Evolutionary conservation across 2,113 vertebrate species (phyloP).

Genomic region (Peromyscus leucopus): DNA sequence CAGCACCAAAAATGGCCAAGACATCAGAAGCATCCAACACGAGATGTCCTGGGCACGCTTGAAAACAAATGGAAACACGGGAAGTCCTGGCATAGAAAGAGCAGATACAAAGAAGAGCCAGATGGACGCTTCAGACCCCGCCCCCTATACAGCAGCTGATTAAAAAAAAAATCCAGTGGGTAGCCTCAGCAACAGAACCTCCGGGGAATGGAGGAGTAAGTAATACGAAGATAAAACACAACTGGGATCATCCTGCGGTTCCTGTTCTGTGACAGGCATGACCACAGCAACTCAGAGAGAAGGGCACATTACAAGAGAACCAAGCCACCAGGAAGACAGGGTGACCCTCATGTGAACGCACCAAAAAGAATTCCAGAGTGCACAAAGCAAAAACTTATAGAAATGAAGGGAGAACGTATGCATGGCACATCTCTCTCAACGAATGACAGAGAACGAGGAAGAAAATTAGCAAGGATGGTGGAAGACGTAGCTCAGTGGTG

Average conservation of each 20-base stretch:
- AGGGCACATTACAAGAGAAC: no score
- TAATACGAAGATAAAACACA: background rate
- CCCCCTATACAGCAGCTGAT: background rate
- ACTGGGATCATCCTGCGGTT: no score
- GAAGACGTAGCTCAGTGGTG: no score
- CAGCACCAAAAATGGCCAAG: background rate
- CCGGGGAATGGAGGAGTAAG: background rate
- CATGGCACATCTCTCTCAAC: background rate
- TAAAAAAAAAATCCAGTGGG: background rate
- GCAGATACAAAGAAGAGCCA: background rate
- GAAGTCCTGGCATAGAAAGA: background rate
- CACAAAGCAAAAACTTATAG: background rate
- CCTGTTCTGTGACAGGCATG: background rate
- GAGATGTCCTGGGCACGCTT: background rate
- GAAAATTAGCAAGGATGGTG: background rate
- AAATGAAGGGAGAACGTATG: background rate
- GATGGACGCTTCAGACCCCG: background rate
- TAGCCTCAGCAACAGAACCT: no score
- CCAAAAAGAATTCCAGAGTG: background rate
- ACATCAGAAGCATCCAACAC: background rate
- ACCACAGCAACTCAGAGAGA: background rate
- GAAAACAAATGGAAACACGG: background rate
- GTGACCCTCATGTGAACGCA: background rate
- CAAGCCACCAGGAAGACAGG: background rate
- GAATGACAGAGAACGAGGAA: background rate